phyloP scores from a whole-genome alignment of 1,140 invertebrate genomes.

The Onthophagus taurus region DNA sequence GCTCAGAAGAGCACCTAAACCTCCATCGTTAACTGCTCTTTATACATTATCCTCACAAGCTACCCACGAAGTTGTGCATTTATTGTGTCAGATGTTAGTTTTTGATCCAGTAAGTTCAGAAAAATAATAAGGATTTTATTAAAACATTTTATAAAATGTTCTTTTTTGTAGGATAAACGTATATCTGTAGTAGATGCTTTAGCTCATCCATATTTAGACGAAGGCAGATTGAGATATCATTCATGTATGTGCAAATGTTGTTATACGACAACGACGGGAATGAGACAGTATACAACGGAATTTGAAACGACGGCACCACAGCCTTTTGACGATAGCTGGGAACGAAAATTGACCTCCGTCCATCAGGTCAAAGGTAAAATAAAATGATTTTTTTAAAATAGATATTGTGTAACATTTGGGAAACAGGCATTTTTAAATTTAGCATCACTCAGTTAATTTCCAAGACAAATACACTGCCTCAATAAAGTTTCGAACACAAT shows the following conservation, averaged over 20 bases:
- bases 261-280: conserved; percentile 61
- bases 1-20: conserved; percentile 77
- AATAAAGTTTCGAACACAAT: too few species aligned
- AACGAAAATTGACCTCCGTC: conserved; percentile 82
- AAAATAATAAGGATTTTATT: too few species aligned
- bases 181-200: conserved; percentile 91
- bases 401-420: not conserved
- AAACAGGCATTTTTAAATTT: too few species aligned
- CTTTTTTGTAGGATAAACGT: conserved; percentile 70
- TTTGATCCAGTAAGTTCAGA: conserved; percentile 93
- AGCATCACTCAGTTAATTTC: too few species aligned
- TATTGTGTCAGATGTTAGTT: conserved; percentile 95
- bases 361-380: conserved; percentile 86
- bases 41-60: conserved; percentile 88
- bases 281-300: conserved; percentile 83
- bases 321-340: conserved; percentile 90
- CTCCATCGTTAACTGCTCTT: conserved; percentile 77
- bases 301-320: conserved; percentile 85
- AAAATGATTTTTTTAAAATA: not conserved
- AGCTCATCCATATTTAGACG: conserved; percentile 93
- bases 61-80: conserved; percentile 94
- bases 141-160: too few species aligned
- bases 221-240: conserved; percentile 94
- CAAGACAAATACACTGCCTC: too few species aligned
- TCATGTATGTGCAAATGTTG: conserved; percentile 99